phyloP scores from a whole-genome alignment of 2,113 vertebrate species.

The Heterocephalus glaber region DNA sequence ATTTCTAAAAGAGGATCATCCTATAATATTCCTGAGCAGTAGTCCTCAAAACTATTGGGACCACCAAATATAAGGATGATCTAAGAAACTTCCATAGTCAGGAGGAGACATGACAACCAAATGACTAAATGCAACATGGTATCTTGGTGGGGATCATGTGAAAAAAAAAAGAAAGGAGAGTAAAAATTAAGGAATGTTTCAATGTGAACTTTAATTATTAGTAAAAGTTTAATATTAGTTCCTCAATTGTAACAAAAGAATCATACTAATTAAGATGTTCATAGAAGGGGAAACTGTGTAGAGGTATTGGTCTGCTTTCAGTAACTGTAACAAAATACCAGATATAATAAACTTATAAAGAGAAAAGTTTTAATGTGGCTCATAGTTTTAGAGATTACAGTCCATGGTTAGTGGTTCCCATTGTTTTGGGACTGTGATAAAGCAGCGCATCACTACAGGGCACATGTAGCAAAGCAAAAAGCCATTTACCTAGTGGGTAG shows the following conservation, averaged over 20 bases:
- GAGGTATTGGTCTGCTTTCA: not conserved
- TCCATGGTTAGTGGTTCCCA: too few relatives aligned
- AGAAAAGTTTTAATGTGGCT: not conserved
- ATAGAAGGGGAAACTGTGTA: not conserved
- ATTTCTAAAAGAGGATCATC: not conserved
- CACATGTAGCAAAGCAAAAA: not conserved
- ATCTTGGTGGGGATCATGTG: not conserved
- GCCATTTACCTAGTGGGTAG: not conserved
- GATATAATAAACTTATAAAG: not conserved
- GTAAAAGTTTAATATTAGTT: not conserved
- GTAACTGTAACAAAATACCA: not conserved
- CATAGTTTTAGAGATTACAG: not conserved
- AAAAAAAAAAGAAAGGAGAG: not conserved
- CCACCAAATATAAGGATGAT: not conserved
- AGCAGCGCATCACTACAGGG: too few relatives aligned
- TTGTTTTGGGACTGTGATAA: not conserved
- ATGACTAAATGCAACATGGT: not conserved
- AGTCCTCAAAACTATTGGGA: not conserved
- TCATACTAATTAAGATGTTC: not conserved
- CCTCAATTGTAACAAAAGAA: not conserved
- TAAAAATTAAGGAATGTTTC: not conserved
- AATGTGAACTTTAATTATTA: not conserved
- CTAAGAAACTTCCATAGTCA: not conserved
- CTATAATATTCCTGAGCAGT: not conserved
- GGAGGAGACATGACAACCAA: not conserved